Percentiles rank a stretch among this genome's conserved stretches.
phyloP scores from a whole-genome alignment of 1,140 invertebrate genomes.

The Drosophila albomicans region DNA sequence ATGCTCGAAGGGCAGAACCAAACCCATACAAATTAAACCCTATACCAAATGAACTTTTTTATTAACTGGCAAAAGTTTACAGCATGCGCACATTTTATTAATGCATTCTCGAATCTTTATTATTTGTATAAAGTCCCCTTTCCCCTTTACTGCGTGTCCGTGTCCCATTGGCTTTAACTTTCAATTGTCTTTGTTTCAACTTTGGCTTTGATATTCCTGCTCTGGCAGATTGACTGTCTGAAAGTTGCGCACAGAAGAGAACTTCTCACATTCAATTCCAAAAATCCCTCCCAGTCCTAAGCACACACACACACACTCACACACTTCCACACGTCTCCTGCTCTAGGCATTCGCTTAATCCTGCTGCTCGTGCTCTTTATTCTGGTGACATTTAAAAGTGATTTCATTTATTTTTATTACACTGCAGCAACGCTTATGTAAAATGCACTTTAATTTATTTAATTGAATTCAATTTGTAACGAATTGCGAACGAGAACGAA shows the following conservation, averaged over 20 bases:
- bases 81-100: conserved; percentile 67
- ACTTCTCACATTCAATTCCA: conserved; percentile 10
- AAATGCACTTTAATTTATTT: conserved; percentile 82
- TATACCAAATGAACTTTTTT: conserved; percentile 62
- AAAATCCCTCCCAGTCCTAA: neutral
- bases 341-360: conserved; percentile 15
- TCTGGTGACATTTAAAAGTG: conserved; percentile 54
- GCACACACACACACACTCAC: neutral
- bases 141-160: conserved; percentile 22
- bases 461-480: conserved; percentile 78
- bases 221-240: conserved; percentile 53
- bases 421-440: conserved; percentile 62
- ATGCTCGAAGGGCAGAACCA: conserved; percentile 11
- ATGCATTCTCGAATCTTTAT: conserved; percentile 63
- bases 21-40: conserved; percentile 27
- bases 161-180: conserved; percentile 45
- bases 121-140: conserved; percentile 54
- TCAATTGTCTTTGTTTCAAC: conserved; percentile 54
- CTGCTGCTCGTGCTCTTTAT: conserved; percentile 23
- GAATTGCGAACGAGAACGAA: conserved; percentile 64
- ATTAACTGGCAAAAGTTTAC: conserved; percentile 73
- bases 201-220: conserved; percentile 66
- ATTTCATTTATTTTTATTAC: conserved; percentile 63
- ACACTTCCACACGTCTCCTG: neutral
- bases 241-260: conserved; percentile 45